phyloP scores from a whole-genome alignment of 2,113 vertebrate species.

The Hiodon tergisus region DNA sequence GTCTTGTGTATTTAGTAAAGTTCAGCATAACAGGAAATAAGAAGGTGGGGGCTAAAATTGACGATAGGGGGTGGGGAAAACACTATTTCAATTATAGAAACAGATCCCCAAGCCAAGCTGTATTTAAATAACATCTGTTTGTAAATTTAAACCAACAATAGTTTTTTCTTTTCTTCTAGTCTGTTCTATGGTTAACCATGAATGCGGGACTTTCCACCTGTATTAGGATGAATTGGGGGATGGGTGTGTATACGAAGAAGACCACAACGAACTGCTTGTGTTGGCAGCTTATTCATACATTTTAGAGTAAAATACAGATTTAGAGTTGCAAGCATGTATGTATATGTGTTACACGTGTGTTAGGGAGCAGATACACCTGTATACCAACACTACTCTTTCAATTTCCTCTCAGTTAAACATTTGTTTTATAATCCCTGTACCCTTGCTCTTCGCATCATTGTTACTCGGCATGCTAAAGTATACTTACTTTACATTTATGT shows the following conservation, averaged over 20 bases:
- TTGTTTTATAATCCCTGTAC: no score
- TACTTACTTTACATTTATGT: no score
- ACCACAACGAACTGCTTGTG: no score
- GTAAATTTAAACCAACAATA: slow-evolving; percentile 55
- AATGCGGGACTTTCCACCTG: slow-evolving; percentile 32
- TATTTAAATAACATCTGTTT: slow-evolving; percentile 62
- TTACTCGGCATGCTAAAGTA: no score
- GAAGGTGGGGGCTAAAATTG: slow-evolving; percentile 32
- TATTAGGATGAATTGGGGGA: slow-evolving; percentile 26
- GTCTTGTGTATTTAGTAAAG: no score
- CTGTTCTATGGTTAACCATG: not conserved
- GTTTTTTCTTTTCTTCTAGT: slow-evolving; percentile 33
- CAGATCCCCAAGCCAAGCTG: slow-evolving; percentile 69
- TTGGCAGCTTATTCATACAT: no score
- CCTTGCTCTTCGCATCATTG: no score
- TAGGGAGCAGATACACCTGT: no score
- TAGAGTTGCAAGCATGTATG: not conserved
- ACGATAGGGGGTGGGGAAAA: slow-evolving; percentile 28
- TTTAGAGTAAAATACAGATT: not conserved
- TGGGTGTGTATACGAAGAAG: not conserved
- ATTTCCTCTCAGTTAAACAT: no score
- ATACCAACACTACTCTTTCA: no score
- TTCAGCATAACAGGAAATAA: slow-evolving; percentile 1
- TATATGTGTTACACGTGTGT: not conserved
- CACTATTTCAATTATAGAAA: slow-evolving; percentile 42